Evolutionary conservation across 2,113 vertebrate species (phyloP).

Genomic region (Illadopsis cleaveri): DNA sequence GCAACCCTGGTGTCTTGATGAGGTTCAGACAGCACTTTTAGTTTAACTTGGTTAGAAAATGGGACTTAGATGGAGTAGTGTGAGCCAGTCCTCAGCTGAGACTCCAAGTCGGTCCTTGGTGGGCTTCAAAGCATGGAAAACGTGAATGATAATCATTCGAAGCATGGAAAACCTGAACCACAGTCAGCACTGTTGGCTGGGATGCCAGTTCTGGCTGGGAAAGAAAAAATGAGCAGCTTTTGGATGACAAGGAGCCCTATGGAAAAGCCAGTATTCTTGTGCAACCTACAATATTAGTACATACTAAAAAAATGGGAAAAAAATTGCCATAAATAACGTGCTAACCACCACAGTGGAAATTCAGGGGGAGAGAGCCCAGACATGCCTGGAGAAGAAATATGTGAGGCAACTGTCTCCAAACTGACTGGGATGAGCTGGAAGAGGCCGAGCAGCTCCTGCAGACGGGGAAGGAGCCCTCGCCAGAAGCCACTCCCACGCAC

Average conservation of each 20-base stretch:
- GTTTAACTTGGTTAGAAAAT: neutral
- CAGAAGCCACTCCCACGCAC: neutral
- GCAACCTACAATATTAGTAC: neutral
- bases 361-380: neutral
- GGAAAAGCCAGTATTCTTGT: neutral
- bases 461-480: neutral
- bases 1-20: neutral
- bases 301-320: neutral
- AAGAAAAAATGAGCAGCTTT: neutral
- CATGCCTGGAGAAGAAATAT: neutral
- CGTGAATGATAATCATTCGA: neutral
- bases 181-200: neutral
- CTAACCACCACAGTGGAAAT: neutral
- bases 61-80: neutral
- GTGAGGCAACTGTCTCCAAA: neutral
- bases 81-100: neutral
- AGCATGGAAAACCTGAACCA: neutral
- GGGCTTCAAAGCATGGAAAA: neutral
- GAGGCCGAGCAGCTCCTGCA: neutral
- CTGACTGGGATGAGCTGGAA: neutral
- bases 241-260: neutral
- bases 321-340: slow-evolving; percentile 4
- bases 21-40: neutral
- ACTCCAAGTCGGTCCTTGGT: neutral
- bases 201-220: neutral